A percentile compares a stretch with the other conserved stretches of the same genome.
phyloP scores from a whole-genome alignment of 2,888 invertebrate genomes.

The Harmothoe impar region DNA sequence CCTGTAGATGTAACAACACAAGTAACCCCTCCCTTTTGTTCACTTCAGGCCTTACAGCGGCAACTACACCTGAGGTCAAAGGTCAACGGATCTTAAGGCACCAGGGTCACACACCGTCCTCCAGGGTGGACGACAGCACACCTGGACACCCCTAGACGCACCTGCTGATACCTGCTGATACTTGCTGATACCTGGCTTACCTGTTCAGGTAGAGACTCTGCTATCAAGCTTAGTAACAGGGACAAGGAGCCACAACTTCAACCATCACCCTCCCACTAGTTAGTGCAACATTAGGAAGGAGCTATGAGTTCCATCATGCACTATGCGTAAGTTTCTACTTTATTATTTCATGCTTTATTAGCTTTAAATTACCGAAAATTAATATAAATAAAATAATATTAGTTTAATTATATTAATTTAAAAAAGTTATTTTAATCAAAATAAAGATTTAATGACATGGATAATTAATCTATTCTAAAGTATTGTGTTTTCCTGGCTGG shows the following conservation, averaged over 20 bases:
- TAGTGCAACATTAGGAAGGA: background rate
- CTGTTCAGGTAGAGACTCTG: too few relatives aligned
- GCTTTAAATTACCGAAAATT: too few relatives aligned
- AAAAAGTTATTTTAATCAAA: too few relatives aligned
- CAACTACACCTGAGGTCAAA: background rate
- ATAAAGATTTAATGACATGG: too few relatives aligned
- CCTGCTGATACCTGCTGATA: background rate
- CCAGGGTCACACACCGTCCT: background rate
- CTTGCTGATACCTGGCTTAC: background rate
- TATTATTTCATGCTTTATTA: background rate
- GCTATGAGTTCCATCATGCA: slow-evolving; percentile 6
- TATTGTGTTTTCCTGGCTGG: too few relatives aligned
- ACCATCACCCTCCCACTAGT: background rate
- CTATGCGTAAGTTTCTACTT: background rate
- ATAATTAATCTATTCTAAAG: too few relatives aligned
- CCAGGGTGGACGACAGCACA: background rate
- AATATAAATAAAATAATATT: too few relatives aligned
- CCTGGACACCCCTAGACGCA: background rate
- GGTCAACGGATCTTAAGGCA: background rate
- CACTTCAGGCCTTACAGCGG: background rate
- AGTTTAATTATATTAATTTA: too few relatives aligned
- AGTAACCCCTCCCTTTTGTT: background rate
- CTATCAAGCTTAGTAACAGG: too few relatives aligned
- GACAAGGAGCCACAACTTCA: too few relatives aligned
- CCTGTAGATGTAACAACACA: too few relatives aligned